Evolutionary conservation across 2,888 invertebrate species (phyloP).

Genomic region (Philopedon plagiatum): DNA sequence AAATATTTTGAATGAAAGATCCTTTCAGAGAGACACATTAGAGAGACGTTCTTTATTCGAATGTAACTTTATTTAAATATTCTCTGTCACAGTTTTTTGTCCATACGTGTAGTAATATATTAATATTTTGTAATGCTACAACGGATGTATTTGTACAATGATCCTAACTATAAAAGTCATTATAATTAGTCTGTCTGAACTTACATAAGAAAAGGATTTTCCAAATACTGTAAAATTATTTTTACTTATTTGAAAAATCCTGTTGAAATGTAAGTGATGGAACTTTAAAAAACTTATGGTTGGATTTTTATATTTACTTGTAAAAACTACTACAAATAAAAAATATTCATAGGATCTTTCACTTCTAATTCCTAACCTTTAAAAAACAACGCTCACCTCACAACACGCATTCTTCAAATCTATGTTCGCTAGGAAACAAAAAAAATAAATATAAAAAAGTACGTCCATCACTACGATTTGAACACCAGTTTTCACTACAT

Average conservation of each 20-base stretch:
- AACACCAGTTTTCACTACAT: constrained; percentile 14
- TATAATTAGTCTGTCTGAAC: no score
- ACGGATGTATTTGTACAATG: no score
- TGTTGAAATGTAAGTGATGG: not conserved
- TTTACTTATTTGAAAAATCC: constrained; percentile 7
- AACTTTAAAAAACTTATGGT: not conserved
- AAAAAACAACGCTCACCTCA: constrained; percentile 12
- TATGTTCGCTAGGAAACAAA: constrained; percentile 10
- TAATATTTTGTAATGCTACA: no score
- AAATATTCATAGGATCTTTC: constrained; percentile 11
- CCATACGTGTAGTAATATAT: no score
- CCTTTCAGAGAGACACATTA: constrained; percentile 1
- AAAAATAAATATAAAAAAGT: constrained; percentile 42
- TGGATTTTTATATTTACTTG: not conserved
- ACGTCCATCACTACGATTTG: constrained; percentile 20
- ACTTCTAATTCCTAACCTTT: not conserved
- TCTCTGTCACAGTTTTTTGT: no score
- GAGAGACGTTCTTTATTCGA: not conserved
- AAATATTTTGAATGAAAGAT: constrained; percentile 21
- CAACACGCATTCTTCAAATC: constrained; percentile 22
- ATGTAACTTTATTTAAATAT: no score
- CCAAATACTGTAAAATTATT: not conserved
- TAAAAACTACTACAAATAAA: not conserved
- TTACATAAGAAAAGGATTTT: not conserved
- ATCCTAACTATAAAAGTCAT: no score